Percentiles rank a stretch among this genome's conserved stretches.
phyloP scores from a whole-genome alignment of 2,113 vertebrate species.

The Mustela lutreola region DNA sequence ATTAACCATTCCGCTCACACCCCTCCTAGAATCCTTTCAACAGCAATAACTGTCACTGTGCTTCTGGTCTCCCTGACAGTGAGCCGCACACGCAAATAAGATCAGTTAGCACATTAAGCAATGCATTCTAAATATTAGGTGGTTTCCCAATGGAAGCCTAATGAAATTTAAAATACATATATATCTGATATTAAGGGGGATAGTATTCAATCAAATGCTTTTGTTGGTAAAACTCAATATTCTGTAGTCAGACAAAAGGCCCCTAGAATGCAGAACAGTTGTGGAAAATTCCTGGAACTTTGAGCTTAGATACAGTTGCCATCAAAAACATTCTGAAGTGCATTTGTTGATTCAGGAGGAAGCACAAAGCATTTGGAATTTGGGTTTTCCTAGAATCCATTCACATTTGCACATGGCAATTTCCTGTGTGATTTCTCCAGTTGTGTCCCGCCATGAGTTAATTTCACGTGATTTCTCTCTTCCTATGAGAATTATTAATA shows the following conservation, averaged over 20 bases:
- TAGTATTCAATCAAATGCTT: slow-evolving; percentile 66
- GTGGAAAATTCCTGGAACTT: slow-evolving; percentile 74
- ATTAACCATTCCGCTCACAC: slow-evolving; percentile 80
- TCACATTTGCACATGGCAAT: slow-evolving; percentile 52
- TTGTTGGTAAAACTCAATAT: slow-evolving; percentile 77
- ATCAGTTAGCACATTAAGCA: slow-evolving; percentile 73
- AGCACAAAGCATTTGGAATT: slow-evolving; percentile 72
- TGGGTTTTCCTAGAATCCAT: slow-evolving; percentile 64
- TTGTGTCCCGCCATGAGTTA: slow-evolving; percentile 38
- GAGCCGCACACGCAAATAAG: slow-evolving; percentile 41
- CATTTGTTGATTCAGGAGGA: slow-evolving; percentile 76
- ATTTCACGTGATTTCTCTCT: slow-evolving; percentile 38
- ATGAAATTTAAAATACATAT: slow-evolving; percentile 77
- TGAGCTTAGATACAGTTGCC: slow-evolving; percentile 50
- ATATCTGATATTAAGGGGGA: slow-evolving; percentile 62
- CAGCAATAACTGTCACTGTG: slow-evolving; percentile 81
- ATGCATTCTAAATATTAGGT: slow-evolving; percentile 68
- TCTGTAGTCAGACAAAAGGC: slow-evolving; percentile 60
- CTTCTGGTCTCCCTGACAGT: slow-evolving; percentile 71
- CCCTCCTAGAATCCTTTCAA: slow-evolving; percentile 78
- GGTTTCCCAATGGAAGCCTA: slow-evolving; percentile 70
- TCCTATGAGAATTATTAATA: slow-evolving; percentile 53
- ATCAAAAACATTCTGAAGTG: slow-evolving; percentile 82
- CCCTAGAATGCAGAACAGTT: slow-evolving; percentile 69
- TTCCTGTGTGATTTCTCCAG: slow-evolving; percentile 49